phyloP scores from a whole-genome alignment of 2,797 vertebrate species.

The Anguilla obscura region DNA sequence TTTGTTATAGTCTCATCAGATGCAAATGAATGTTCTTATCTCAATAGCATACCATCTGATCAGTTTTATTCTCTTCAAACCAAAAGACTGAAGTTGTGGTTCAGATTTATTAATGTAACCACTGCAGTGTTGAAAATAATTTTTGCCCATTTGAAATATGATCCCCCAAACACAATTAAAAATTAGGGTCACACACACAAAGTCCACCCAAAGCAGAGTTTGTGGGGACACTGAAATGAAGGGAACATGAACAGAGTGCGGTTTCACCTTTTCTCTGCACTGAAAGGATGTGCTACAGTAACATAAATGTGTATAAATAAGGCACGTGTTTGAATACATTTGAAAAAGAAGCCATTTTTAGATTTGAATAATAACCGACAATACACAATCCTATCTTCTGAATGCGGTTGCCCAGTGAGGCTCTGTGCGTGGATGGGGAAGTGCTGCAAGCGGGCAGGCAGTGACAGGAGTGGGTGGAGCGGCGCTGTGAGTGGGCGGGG shows the following conservation, averaged over 20 bases:
- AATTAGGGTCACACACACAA: neutral
- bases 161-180: neutral
- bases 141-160: too few relatives aligned
- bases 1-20: slow-evolving; percentile 2
- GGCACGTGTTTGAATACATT: neutral
- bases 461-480: neutral
- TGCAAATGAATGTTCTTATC: neutral
- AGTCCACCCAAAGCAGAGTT: neutral
- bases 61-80: neutral
- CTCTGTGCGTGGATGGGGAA: too few relatives aligned
- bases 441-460: neutral
- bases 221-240: neutral
- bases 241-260: neutral
- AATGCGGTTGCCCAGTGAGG: too few relatives aligned
- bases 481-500: neutral
- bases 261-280: neutral
- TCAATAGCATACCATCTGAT: neutral
- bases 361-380: neutral
- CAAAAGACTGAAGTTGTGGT: neutral
- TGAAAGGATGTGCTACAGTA: neutral
- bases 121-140: neutral
- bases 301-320: neutral
- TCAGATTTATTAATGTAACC: neutral
- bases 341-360: neutral
- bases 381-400: neutral